Conservation (phyloP, 2,113 vertebrate genomes). For the Cochlearius cochlearius region DNA sequence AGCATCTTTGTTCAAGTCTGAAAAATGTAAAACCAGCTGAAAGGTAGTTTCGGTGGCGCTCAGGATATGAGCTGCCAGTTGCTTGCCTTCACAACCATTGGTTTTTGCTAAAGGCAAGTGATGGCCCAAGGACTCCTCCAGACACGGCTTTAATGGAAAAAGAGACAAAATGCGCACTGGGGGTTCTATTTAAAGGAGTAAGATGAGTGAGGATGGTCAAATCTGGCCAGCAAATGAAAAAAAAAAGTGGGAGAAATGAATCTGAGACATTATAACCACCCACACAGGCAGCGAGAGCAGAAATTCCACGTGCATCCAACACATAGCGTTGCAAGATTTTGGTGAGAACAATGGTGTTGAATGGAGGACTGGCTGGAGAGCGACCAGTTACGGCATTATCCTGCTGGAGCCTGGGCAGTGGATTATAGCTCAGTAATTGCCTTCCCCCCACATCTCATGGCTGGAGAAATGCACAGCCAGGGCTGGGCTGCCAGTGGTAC, state of each 20-base stretch:
- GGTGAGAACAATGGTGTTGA: background rate
- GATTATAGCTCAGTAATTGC: background rate
- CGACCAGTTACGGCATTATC: background rate
- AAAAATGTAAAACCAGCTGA: background rate
- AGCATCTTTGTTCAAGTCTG: constrained; percentile 17
- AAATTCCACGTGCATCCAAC: background rate
- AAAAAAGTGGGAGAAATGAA: background rate
- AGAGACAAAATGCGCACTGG: constrained; percentile 15
- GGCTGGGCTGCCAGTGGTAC: background rate
- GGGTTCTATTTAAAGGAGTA: background rate
- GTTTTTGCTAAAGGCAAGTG: background rate
- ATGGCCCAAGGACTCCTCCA: background rate
- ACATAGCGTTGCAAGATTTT: background rate
- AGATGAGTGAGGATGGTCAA: background rate
- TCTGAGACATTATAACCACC: background rate
- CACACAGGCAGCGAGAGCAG: background rate
- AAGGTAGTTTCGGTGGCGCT: constrained; percentile 15
- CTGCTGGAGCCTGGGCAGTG: background rate
- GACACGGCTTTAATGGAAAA: background rate
- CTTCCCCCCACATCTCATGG: background rate
- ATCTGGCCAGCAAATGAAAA: background rate
- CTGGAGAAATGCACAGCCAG: background rate
- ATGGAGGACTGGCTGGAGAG: background rate
- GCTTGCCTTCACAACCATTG: background rate
- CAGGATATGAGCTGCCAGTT: background rate